phyloP scores from a whole-genome alignment of 2,888 invertebrate genomes.

The Anagyrus pseudococci region DNA sequence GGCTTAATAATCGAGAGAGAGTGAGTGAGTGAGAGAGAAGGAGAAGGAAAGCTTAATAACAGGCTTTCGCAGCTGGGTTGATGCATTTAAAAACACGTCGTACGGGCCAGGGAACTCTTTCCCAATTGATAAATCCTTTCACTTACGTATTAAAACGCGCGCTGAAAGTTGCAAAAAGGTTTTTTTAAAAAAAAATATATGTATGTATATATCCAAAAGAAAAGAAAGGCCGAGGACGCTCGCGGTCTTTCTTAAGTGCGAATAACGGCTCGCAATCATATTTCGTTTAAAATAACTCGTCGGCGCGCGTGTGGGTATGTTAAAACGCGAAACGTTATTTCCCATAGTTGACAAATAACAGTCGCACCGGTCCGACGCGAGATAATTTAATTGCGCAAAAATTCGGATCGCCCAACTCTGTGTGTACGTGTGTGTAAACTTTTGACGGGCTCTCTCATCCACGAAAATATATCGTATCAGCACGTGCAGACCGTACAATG shows the following conservation, averaged over 20 bases:
- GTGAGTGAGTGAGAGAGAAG: too few species aligned
- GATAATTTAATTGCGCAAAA: slow-evolving; percentile 7
- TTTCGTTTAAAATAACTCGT: too few species aligned
- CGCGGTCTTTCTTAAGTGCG: too few species aligned
- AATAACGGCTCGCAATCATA: neutral
- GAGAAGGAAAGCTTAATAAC: too few species aligned
- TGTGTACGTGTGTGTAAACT: neutral
- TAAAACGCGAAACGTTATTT: neutral
- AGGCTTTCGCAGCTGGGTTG: neutral
- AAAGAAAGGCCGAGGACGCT: too few species aligned
- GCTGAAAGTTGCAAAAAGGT: neutral
- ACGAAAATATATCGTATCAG: neutral
- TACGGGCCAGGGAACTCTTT: too few species aligned
- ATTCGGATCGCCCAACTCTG: neutral
- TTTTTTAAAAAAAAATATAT: too few species aligned
- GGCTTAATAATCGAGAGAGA: neutral
- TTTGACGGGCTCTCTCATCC: too few species aligned
- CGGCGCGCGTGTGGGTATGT: neutral
- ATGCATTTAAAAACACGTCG: neutral
- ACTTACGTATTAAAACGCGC: neutral
- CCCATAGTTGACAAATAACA: neutral
- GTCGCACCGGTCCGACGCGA: neutral
- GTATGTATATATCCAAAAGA: too few species aligned
- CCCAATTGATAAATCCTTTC: slow-evolving; percentile 5
- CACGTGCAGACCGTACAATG: neutral